Conservation (phyloP, 2,797 vertebrate genomes). For the Megaceryle alcyon region DNA sequence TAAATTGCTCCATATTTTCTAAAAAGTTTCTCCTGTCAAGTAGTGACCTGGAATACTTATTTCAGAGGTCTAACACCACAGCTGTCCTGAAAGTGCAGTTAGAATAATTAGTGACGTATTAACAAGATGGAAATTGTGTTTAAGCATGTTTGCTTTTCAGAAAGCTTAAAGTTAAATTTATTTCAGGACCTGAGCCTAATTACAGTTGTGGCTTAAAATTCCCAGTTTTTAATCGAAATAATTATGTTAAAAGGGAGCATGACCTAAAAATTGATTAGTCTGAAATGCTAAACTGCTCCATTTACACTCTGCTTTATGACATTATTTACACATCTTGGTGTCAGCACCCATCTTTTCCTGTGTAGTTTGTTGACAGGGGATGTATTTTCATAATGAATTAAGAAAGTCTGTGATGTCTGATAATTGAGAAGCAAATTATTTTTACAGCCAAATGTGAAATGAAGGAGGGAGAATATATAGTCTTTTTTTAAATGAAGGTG, state of each 20-base stretch:
- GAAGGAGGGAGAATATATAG: background rate
- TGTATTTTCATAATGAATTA: background rate
- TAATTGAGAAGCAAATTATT: background rate
- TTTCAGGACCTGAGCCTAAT: background rate
- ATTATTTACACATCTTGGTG: background rate
- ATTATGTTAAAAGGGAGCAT: background rate
- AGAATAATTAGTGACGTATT: background rate
- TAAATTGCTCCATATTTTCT: background rate
- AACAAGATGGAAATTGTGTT: background rate
- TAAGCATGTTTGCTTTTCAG: background rate
- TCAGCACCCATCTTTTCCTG: background rate
- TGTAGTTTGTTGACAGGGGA: background rate
- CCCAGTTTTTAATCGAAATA: background rate
- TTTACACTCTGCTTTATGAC: background rate
- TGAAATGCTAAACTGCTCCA: background rate
- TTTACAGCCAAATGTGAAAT: background rate
- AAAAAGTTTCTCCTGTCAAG: background rate
- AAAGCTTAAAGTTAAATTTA: background rate
- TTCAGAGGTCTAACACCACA: fast-evolving
- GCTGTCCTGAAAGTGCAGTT: background rate
- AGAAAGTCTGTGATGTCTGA: background rate
- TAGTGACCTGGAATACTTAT: background rate
- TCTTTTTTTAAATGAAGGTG: background rate
- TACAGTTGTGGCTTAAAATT: background rate
- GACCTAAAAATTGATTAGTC: background rate